phyloP scores from a whole-genome alignment of 2,113 vertebrate genomes.

The Motacilla tschutschensis region DNA sequence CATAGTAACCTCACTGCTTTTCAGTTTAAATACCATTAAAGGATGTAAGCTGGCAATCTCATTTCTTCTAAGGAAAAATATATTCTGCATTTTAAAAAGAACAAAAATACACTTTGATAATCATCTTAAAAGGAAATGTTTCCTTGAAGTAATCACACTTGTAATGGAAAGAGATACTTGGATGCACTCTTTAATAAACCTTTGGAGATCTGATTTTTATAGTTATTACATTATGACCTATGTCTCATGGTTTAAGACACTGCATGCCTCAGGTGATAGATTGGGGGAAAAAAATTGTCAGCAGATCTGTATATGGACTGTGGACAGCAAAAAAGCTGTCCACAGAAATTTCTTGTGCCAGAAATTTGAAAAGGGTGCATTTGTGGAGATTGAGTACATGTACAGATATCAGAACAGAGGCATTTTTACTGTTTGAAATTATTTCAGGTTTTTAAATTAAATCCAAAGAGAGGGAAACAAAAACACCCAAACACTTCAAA shows the following conservation, averaged over 20 bases:
- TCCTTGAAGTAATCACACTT: slow-evolving; percentile 26
- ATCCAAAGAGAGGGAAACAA: background rate
- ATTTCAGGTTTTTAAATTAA: slow-evolving; percentile 36
- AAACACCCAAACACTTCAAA: background rate
- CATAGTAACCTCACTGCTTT: slow-evolving; percentile 42
- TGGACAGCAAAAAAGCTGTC: background rate
- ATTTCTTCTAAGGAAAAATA: slow-evolving; percentile 41
- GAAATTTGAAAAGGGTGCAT: background rate
- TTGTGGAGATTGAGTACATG: slow-evolving; percentile 5
- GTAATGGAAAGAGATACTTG: slow-evolving; percentile 15
- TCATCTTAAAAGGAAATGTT: slow-evolving; percentile 40
- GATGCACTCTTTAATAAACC: slow-evolving; percentile 10
- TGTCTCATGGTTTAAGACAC: background rate
- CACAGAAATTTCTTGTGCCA: background rate
- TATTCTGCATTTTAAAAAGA: slow-evolving; percentile 7
- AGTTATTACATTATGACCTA: slow-evolving; percentile 15
- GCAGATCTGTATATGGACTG: background rate
- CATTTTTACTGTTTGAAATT: slow-evolving; percentile 37
- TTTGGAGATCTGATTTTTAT: slow-evolving; percentile 26
- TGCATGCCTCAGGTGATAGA: background rate
- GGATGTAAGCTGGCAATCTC: slow-evolving; percentile 18
- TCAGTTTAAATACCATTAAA: slow-evolving; percentile 40
- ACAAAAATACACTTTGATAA: slow-evolving; percentile 32
- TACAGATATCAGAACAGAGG: slow-evolving; percentile 11
- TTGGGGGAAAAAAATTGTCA: background rate